Conservation (phyloP, 2,113 vertebrate genomes). For the Dromiciops gliroides region DNA sequence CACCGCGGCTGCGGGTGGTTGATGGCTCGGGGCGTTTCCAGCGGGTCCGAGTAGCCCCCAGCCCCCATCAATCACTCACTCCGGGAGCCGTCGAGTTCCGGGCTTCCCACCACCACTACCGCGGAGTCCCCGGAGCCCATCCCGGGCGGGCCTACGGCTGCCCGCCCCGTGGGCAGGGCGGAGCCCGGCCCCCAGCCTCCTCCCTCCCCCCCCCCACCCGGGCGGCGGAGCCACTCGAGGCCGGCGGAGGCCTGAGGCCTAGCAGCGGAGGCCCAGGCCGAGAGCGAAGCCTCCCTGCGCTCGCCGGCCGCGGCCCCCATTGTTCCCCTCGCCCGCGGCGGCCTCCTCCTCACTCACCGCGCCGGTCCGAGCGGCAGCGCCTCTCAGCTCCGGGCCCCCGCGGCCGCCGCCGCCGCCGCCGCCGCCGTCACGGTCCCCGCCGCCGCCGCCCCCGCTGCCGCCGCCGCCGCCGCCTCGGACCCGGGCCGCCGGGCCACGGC, state of each 20-base stretch:
- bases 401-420: conserved; percentile 63
- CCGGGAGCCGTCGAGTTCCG: background rate
- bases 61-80: no score
- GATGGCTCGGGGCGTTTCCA: background rate
- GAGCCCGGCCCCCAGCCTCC: conserved; percentile 24
- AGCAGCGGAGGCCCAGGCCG: background rate
- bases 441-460: conserved; percentile 58
- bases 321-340: background rate
- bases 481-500: conserved; percentile 71
- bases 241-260: conserved; percentile 77
- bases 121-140: conserved; percentile 4
- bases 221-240: background rate
- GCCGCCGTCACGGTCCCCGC: conserved; percentile 39
- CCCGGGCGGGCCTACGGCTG: background rate
- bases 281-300: conserved; percentile 28
- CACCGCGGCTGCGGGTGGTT: background rate
- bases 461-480: conserved; percentile 71
- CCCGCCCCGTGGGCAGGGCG: conserved; percentile 27
- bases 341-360: conserved; percentile 80
- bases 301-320: conserved; percentile 9
- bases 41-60: background rate
- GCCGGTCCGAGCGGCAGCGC: conserved; percentile 80
- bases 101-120: background rate
- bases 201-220: background rate
- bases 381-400: conserved; percentile 83